Conservation (phyloP, 2,888 invertebrate species). For the Yponomeuta cagnagella region DNA sequence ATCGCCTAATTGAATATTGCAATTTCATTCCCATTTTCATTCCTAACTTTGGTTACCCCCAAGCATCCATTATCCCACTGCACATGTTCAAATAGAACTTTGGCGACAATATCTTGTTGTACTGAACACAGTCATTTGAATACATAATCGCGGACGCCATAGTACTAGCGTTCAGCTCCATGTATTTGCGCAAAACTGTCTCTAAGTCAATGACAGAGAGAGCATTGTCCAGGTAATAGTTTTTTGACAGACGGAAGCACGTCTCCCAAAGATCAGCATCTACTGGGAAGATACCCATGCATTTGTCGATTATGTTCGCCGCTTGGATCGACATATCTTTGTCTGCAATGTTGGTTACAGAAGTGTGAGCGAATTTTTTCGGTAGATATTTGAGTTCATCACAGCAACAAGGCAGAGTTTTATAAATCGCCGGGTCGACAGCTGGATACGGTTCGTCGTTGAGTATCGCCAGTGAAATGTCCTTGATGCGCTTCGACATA, state of each 20-base stretch:
- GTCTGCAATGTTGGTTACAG: constrained; percentile 26
- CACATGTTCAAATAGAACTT: constrained; percentile 69
- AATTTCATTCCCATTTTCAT: not conserved
- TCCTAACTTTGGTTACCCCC: constrained; percentile 38
- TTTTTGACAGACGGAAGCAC: constrained; percentile 56
- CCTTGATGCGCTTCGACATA: constrained; percentile 60
- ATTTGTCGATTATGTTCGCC: constrained; percentile 55
- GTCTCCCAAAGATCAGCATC: constrained; percentile 56
- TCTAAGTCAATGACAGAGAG: constrained; percentile 69
- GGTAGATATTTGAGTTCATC: constrained; percentile 48
- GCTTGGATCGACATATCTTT: constrained; percentile 45
- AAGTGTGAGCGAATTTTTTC: constrained; percentile 25
- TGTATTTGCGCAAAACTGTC: constrained; percentile 70
- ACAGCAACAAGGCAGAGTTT: constrained; percentile 54
- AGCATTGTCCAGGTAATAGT: constrained; percentile 57
- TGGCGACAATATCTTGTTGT: constrained; percentile 60
- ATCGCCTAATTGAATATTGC: not conserved
- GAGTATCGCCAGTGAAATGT: constrained; percentile 53
- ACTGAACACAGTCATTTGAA: constrained; percentile 61
- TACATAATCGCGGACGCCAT: constrained; percentile 69
- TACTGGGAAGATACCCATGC: constrained; percentile 56
- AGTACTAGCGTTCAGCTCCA: constrained; percentile 62
- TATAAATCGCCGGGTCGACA: constrained; percentile 39
- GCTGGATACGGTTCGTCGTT: constrained; percentile 54
- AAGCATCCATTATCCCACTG: constrained; percentile 63